These are phyloP conservation scores for Melieria omissa DNA, from an alignment of 2,888 invertebrate species.

Conservation along the genomic window DNA sequence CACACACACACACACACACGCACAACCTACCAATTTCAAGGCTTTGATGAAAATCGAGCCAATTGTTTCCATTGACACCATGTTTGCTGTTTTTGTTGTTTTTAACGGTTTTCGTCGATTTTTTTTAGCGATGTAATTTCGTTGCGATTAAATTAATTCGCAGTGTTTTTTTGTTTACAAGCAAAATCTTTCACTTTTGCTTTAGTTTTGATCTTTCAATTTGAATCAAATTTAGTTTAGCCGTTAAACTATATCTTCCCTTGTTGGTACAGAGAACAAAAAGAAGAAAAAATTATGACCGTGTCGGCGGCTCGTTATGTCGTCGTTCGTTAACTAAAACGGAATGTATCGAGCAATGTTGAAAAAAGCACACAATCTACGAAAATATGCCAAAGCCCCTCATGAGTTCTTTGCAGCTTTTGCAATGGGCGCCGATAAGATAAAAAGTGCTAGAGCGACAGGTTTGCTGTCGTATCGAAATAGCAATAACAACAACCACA, in stretches of 20 bases:
- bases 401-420: constrained; percentile 52
- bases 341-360: constrained; percentile 5
- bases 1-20: no score
- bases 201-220: no score
- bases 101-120: not conserved
- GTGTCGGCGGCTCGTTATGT: constrained; percentile 35
- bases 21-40: constrained; percentile 78
- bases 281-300: not conserved
- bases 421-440: constrained; percentile 44
- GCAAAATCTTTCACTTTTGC: not conserved
- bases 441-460: constrained; percentile 23
- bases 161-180: constrained; percentile 9
- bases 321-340: constrained; percentile 57
- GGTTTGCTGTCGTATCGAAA: not conserved
- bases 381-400: not conserved
- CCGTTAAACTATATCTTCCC: no score
- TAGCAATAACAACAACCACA: not conserved
- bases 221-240: no score
- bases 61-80: constrained; percentile 85
- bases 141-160: constrained; percentile 4
- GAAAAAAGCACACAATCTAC: not conserved
- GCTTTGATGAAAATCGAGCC: constrained; percentile 84
- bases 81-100: constrained; percentile 65
- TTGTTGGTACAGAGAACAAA: not conserved
- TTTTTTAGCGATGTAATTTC: constrained; percentile 12